Evolutionary conservation across 2,888 invertebrate species (phyloP).

Genomic region (Octodonta nipae): DNA sequence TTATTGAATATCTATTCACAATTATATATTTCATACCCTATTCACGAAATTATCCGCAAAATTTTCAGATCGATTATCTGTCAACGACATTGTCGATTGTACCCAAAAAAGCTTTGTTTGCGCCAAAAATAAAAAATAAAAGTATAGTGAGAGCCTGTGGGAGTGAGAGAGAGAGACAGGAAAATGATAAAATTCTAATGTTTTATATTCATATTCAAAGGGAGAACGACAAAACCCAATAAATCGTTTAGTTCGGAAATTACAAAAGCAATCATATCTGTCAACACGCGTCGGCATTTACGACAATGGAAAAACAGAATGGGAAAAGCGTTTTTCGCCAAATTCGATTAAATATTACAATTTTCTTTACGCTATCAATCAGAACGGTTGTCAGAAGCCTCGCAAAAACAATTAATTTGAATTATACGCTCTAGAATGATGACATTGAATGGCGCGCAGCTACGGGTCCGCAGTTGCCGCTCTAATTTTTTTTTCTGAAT

Average conservation of each 20-base stretch:
- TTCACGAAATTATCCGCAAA: slow-evolving; percentile 1
- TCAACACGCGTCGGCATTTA: slow-evolving; percentile 14
- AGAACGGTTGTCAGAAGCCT: slow-evolving; percentile 17
- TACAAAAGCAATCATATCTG: slow-evolving; percentile 22
- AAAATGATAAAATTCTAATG: neutral
- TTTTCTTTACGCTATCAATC: slow-evolving; percentile 26
- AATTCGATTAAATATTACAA: slow-evolving; percentile 27
- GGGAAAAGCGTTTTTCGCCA: slow-evolving; percentile 20
- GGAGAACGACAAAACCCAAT: slow-evolving; percentile 8
- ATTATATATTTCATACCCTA: too few relatives aligned
- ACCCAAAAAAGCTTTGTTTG: too few relatives aligned
- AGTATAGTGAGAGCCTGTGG: too few relatives aligned
- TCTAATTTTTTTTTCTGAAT: slow-evolving; percentile 12
- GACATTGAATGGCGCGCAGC: too few relatives aligned
- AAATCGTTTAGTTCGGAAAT: slow-evolving; percentile 16
- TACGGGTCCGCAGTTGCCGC: too few relatives aligned
- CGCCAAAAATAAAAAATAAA: too few relatives aligned
- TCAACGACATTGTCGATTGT: neutral
- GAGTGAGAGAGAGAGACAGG: too few relatives aligned
- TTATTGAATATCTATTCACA: too few relatives aligned
- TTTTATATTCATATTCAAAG: neutral
- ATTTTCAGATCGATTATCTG: neutral
- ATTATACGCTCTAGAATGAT: slow-evolving; percentile 14
- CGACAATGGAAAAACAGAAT: too few relatives aligned
- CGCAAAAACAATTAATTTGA: slow-evolving; percentile 25